Percentiles rank a stretch among this genome's conserved stretches.
These are phyloP conservation scores for Tupaia chinensis DNA, from an alignment of 2,113 vertebrate genomes.

Conservation along the genomic window DNA sequence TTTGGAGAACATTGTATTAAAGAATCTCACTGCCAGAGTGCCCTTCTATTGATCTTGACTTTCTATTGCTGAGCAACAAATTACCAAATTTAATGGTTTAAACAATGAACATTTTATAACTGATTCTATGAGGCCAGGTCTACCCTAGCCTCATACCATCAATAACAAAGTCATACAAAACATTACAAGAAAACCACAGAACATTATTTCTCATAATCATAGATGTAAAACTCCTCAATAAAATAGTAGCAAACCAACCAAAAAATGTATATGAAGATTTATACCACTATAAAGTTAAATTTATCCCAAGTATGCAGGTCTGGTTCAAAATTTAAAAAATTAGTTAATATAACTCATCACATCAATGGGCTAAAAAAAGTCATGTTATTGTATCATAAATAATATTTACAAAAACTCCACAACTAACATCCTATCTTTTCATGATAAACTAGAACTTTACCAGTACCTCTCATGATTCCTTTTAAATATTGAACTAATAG, in stretches of 20 bases:
- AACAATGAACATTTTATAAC: background rate
- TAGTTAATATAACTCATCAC: background rate
- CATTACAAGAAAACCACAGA: background rate
- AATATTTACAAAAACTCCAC: background rate
- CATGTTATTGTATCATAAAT: background rate
- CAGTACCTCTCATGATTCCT: background rate
- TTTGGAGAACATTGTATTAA: background rate
- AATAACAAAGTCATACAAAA: background rate
- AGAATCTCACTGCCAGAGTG: background rate
- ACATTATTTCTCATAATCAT: background rate
- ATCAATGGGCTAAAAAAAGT: background rate
- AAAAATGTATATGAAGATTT: background rate
- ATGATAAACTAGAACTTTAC: background rate
- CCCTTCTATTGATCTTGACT: background rate
- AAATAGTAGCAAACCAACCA: background rate
- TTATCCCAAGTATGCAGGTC: background rate
- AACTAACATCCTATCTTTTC: background rate
- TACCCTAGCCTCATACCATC: no score
- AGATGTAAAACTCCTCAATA: background rate
- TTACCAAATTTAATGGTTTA: background rate
- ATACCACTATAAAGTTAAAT: background rate
- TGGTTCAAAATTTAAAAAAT: background rate
- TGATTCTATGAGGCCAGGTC: background rate
- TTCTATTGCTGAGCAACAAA: background rate
- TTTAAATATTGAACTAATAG: background rate